Percentiles rank a stretch among this genome's conserved stretches.
phyloP scores from a whole-genome alignment of 35 echinoderm and acorn worm species.

The Anneissia japonica region DNA sequence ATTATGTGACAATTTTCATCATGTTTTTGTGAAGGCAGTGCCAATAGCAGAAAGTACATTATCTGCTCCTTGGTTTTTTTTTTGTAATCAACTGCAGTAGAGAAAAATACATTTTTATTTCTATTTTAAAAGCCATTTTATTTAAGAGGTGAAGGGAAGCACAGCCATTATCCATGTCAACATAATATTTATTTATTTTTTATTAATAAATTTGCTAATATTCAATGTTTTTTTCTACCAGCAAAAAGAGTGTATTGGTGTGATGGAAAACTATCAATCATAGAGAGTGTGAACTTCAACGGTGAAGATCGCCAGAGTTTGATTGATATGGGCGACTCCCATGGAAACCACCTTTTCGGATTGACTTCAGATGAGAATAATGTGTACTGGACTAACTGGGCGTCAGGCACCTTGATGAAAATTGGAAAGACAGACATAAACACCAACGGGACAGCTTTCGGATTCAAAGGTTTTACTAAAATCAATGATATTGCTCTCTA shows the following conservation, averaged over 20 bases:
- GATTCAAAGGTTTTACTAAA: not conserved
- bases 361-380: conserved; percentile 8
- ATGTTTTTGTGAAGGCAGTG: too few species aligned
- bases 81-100: not conserved
- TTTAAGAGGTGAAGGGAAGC: not conserved
- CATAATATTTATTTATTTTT: not conserved
- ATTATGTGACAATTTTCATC: too few species aligned
- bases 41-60: too few species aligned
- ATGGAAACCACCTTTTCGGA: conserved; percentile 22
- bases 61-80: not conserved
- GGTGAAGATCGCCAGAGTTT: conserved; percentile 8
- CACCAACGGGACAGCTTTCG: not conserved
- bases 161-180: not conserved
- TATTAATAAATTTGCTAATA: not conserved
- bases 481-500: not conserved
- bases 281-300: conserved; percentile 35
- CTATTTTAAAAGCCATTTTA: not conserved
- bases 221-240: not conserved
- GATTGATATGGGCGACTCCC: not conserved
- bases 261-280: conserved; percentile 19
- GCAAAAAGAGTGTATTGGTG: conserved; percentile 55
- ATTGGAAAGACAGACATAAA: not conserved
- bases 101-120: not conserved
- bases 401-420: not conserved
- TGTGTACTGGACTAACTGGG: conserved; percentile 56